These are phyloP conservation scores for Clinocottus analis DNA, from an alignment of 2,113 vertebrate species.

Conservation along the genomic window DNA sequence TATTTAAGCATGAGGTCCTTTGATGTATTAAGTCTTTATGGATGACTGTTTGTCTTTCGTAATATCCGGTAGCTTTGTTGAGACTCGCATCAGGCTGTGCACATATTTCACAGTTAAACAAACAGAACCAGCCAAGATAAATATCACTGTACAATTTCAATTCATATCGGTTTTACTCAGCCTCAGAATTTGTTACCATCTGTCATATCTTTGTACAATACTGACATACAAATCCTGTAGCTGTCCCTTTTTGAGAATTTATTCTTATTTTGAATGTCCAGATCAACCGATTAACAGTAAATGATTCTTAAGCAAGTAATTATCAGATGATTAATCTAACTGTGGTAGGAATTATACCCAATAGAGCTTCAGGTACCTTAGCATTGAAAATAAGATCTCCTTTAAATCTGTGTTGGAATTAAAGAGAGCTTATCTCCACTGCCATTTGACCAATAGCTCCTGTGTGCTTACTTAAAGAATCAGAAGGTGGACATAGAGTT, in stretches of 20 bases:
- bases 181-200: slow-evolving; percentile 30
- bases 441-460: no score
- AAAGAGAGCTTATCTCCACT: not conserved
- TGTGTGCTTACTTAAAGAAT: no score
- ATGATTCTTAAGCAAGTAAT: slow-evolving; percentile 45
- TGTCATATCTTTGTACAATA: slow-evolving; percentile 41
- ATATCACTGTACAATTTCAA: slow-evolving; percentile 30
- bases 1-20: slow-evolving; percentile 12
- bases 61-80: slow-evolving; percentile 8
- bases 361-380: slow-evolving; percentile 30
- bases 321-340: slow-evolving; percentile 77
- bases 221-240: slow-evolving; percentile 23
- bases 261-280: slow-evolving; percentile 27
- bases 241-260: slow-evolving; percentile 29
- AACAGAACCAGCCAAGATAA: slow-evolving; percentile 31
- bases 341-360: slow-evolving; percentile 46
- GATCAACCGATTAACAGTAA: slow-evolving; percentile 57
- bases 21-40: slow-evolving; percentile 47
- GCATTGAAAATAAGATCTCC: slow-evolving; percentile 47
- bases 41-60: slow-evolving; percentile 31
- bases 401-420: slow-evolving; percentile 40
- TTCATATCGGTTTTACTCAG: slow-evolving; percentile 44
- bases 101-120: slow-evolving; percentile 28
- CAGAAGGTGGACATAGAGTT: no score
- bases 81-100: slow-evolving; percentile 17